These are phyloP conservation scores for Passer montanus DNA, from an alignment of 2,113 vertebrate genomes.

Conservation along the genomic window DNA sequence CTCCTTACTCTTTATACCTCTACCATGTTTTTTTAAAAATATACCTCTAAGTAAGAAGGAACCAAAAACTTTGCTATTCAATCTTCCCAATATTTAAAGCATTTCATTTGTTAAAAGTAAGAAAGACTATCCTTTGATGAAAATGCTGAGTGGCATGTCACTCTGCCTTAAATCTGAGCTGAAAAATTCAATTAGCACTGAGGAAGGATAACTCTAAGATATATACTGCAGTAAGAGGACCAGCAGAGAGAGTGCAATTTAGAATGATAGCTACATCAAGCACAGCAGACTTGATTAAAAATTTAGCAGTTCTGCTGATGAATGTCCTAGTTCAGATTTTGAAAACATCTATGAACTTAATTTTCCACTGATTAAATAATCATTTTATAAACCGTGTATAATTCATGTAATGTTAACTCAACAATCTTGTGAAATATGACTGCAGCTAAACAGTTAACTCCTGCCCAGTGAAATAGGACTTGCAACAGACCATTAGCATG, in stretches of 20 bases:
- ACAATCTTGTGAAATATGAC: slow-evolving; percentile 69
- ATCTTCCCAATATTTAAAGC: not conserved
- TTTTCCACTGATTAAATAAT: slow-evolving; percentile 82
- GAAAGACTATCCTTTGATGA: slow-evolving; percentile 15
- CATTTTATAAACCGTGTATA: slow-evolving; percentile 79
- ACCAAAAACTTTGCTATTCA: not conserved
- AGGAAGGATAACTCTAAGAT: slow-evolving; percentile 38
- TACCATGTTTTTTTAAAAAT: not conserved
- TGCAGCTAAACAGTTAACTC: slow-evolving; percentile 72
- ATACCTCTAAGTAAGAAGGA: not conserved
- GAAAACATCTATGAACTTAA: slow-evolving; percentile 80
- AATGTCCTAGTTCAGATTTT: slow-evolving; percentile 77
- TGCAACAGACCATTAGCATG: not conserved
- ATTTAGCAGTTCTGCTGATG: slow-evolving; percentile 79
- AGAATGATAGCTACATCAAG: slow-evolving; percentile 73
- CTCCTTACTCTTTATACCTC: not conserved
- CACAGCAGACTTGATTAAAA: slow-evolving; percentile 77
- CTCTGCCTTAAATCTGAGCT: slow-evolving; percentile 56
- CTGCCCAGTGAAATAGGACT: not conserved
- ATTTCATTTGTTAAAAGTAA: slow-evolving; percentile 1
- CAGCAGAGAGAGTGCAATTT: slow-evolving; percentile 70
- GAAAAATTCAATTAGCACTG: slow-evolving; percentile 69
- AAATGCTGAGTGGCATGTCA: not conserved
- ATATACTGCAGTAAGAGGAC: slow-evolving; percentile 51
- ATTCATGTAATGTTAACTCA: slow-evolving; percentile 73